These are phyloP conservation scores for Thymelicus lineola DNA, from an alignment of 2,888 invertebrate species.

Conservation along the genomic window DNA sequence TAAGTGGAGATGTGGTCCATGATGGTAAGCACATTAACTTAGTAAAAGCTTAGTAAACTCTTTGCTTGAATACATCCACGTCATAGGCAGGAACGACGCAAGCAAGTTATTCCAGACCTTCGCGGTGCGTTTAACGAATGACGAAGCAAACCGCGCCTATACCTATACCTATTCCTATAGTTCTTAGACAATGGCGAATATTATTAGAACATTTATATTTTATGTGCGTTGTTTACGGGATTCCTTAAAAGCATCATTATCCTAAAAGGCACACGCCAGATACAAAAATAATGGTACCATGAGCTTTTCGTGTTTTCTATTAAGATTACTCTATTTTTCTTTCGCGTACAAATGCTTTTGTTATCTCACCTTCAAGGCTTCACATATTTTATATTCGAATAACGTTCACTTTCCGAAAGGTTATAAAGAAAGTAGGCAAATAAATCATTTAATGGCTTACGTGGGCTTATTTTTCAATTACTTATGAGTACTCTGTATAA, in stretches of 20 bases:
- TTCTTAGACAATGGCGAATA: no score
- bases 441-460: background rate
- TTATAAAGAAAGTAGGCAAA: background rate
- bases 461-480: background rate
- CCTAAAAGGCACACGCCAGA: constrained; percentile 13
- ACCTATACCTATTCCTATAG: no score
- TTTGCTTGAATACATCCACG: no score
- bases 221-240: background rate
- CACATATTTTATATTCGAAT: constrained; percentile 5
- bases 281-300: constrained; percentile 5
- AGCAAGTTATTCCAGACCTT: no score
- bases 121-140: no score
- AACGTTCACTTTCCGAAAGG: constrained; percentile 1
- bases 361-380: constrained; percentile 8
- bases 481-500: background rate
- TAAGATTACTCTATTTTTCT: constrained; percentile 13
- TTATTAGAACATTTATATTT: no score
- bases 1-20: no score
- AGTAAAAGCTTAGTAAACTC: no score
- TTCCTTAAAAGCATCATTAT: constrained; percentile 11
- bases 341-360: constrained; percentile 1
- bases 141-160: no score
- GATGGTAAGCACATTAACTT: no score
- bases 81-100: no score
- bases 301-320: constrained; percentile 16